Evolutionary conservation across 2,888 invertebrate genomes (phyloP), one percentile per base, ranked within the genome.

Genomic region (Tortrix viridana): DNA sequence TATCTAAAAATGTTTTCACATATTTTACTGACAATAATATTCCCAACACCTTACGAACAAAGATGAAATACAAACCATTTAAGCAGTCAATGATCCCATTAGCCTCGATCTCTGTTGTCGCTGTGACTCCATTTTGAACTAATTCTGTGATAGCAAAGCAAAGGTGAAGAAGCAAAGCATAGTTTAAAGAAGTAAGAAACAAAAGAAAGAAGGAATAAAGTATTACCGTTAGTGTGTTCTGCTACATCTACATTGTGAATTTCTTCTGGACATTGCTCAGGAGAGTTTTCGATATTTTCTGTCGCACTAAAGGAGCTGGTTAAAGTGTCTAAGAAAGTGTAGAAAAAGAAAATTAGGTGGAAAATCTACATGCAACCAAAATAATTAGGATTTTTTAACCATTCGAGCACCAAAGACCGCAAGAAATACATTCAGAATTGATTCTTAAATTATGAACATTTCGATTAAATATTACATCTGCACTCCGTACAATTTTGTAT

Each of bases 321-420:
- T 79, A 84, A 68, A 66, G 79, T 75, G 75, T 84, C 84, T 85
- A 72, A 69, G 71, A 71, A 67, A 65, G 64, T 62, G 69, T 57
- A 41, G 62, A 66, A 67, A 70, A 65, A 32, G 46, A 49, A 63
- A 50, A 61, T 65, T 56, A 50, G 56, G 62, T 54, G 61, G 63
- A 64, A 68, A 65, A 55, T 54, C 75, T 73, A 46, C 79, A 77
- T 79, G 82, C 81, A 75, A 70, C 69, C 74, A 74, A 68, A 66
- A 61, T 20, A 47, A 55, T 37, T 12, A 19, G 9, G 19, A 16
- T 5, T 48, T 23, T 20, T 14, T 5, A 19, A 22, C 14, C 6
- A 9, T 7, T 12, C 5, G 16, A 26, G 7, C n/a, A 16, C 18
- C 26, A 16, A 26, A 12, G 3, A 32, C 26, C 16, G 16, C 23